These are phyloP conservation scores for Cheilosia vernalis DNA, from an alignment of 2,888 invertebrate species.

Conservation along the genomic window DNA sequence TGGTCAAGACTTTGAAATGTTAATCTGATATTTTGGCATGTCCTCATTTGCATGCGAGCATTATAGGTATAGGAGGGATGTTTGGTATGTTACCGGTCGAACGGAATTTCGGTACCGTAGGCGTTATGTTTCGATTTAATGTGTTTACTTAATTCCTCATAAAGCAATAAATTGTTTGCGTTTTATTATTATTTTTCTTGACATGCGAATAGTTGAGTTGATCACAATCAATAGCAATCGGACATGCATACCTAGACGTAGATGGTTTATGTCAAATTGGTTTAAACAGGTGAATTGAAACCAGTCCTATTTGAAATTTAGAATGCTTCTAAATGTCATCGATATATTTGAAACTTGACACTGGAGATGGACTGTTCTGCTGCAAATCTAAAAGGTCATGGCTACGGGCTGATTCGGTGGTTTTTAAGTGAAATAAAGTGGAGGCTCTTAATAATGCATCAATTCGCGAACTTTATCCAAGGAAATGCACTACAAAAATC, in stretches of 20 bases:
- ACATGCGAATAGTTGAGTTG: conserved; percentile 49
- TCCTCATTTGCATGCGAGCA: conserved; percentile 60
- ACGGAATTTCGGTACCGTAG: conserved; percentile 46
- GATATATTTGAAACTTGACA: no score
- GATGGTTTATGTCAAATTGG: no score
- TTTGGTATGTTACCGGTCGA: conserved; percentile 24
- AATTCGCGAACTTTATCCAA: no score
- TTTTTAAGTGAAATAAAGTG: no score
- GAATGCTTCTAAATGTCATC: no score
- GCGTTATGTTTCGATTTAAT: conserved; percentile 59
- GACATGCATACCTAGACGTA: neutral
- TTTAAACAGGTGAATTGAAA: no score
- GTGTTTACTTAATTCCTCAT: conserved; percentile 66
- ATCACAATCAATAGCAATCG: neutral
- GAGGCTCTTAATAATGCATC: no score
- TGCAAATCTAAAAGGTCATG: no score
- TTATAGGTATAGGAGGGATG: neutral
- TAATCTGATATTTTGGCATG: conserved; percentile 67
- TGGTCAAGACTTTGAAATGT: conserved; percentile 67
- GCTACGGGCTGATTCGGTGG: no score
- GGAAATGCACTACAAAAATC: no score
- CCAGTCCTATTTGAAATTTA: no score
- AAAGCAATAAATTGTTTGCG: conserved; percentile 60
- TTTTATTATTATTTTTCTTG: conserved; percentile 54
- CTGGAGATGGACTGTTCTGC: no score